Percentiles rank a stretch among this genome's conserved stretches.
Conservation (phyloP, 37 sponge, comb jelly and placozoan species). For the Amphimedon queenslandica region DNA sequence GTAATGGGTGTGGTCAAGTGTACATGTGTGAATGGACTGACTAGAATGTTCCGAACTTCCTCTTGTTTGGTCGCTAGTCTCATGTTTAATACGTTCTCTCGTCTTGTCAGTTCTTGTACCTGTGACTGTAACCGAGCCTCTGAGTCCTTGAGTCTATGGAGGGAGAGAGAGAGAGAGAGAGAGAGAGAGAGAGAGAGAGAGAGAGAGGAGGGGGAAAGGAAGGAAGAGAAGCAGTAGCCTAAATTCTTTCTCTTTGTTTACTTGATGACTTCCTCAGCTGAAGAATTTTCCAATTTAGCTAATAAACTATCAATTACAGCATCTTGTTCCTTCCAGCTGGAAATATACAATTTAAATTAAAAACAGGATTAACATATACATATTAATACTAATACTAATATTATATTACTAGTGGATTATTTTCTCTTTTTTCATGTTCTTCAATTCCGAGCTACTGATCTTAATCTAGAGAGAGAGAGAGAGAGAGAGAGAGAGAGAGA, state of each 20-base stretch:
- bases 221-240: too few species aligned
- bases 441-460: slow-evolving; percentile 35
- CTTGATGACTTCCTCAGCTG: slow-evolving; percentile 39
- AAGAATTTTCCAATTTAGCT: slow-evolving; percentile 44
- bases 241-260: too few species aligned
- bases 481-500: too few species aligned
- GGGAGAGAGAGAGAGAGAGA: too few species aligned
- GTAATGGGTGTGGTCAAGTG: neutral
- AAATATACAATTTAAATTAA: neutral
- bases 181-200: too few species aligned
- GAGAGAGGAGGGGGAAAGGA: too few species aligned
- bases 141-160: slow-evolving; percentile 63
- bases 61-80: slow-evolving; percentile 92
- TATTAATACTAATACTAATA: neutral
- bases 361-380: slow-evolving; percentile 6
- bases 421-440: slow-evolving; percentile 55
- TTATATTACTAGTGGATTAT: slow-evolving; percentile 40
- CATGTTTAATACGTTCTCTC: slow-evolving; percentile 95
- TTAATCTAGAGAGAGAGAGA: slow-evolving; percentile 26
- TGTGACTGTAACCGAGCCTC: slow-evolving; percentile 72
- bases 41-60: slow-evolving; percentile 82
- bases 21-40: slow-evolving; percentile 20
- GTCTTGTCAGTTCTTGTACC: slow-evolving; percentile 77
- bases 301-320: slow-evolving; percentile 70
- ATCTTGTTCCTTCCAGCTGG: slow-evolving; percentile 90